Percentiles rank a stretch among this genome's conserved stretches.
Evolutionary conservation across 2,888 invertebrate genomes (phyloP).

Genomic region (Carpatolechia fugitivella): DNA sequence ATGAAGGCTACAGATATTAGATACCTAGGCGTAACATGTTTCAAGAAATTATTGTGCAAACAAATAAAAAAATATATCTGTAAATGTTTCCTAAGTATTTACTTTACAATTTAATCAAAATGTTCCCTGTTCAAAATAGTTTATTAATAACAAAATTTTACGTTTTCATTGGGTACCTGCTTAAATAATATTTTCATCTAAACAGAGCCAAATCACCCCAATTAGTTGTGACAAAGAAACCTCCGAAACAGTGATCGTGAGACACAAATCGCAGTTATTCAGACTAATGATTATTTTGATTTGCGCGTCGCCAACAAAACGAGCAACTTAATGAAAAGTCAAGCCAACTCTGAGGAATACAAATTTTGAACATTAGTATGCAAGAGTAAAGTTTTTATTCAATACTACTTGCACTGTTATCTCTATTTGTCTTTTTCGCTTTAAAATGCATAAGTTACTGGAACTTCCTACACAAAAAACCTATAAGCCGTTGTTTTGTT

Average conservation of each 20-base stretch:
- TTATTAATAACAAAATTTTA: constrained; percentile 10
- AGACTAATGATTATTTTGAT: constrained; percentile 73
- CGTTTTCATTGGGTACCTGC: no score
- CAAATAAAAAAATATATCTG: background rate
- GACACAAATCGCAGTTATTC: constrained; percentile 44
- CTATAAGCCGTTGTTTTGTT: constrained; percentile 20
- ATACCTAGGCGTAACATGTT: no score
- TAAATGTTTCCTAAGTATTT: no score
- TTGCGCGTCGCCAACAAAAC: constrained; percentile 66
- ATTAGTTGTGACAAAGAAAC: constrained; percentile 49
- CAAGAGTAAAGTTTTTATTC: constrained; percentile 76
- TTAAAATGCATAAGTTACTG: constrained; percentile 58
- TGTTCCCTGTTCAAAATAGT: constrained; percentile 8
- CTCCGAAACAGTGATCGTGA: constrained; percentile 49
- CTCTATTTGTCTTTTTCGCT: constrained; percentile 64
- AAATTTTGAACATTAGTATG: constrained; percentile 75
- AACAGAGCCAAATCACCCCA: constrained; percentile 36
- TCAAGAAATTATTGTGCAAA: no score
- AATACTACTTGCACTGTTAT: constrained; percentile 73
- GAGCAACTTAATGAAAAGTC: constrained; percentile 75
- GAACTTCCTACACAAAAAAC: constrained; percentile 45
- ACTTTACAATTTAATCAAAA: no score
- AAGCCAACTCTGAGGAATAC: constrained; percentile 74
- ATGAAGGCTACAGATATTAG: no score
- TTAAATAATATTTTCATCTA: constrained; percentile 17